Evolutionary conservation across 92 coral and sea anemone species (phyloP).

Genomic region (Parazoanthus atlanticus): DNA sequence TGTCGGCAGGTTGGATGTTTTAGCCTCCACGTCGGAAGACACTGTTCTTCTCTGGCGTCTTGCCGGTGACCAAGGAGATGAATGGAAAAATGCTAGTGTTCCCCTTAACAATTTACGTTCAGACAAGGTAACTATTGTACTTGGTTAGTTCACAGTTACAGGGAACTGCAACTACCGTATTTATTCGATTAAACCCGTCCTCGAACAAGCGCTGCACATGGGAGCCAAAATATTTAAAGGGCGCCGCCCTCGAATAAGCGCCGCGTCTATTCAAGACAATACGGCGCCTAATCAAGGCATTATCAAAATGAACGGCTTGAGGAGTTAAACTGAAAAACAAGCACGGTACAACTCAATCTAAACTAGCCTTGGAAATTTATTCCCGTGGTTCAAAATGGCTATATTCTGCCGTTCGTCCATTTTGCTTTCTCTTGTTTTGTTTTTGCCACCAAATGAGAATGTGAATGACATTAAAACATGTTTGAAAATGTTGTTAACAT

Average conservation of each 20-base stretch:
- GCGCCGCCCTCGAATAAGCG: slow-evolving; percentile 60
- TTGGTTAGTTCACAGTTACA: background rate
- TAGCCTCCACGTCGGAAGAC: slow-evolving; percentile 13
- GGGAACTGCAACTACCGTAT: background rate
- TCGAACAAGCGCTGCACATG: too few species aligned
- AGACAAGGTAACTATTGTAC: background rate
- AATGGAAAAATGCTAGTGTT: background rate
- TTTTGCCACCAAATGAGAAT: too few species aligned
- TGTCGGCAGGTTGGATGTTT: slow-evolving; percentile 6
- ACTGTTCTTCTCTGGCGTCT: slow-evolving; percentile 11
- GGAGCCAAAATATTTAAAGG: background rate
- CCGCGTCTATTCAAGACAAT: slow-evolving; percentile 1
- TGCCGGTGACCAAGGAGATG: slow-evolving; percentile 12
- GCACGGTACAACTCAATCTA: too few species aligned
- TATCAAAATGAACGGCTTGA: too few species aligned
- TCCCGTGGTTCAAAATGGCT: too few species aligned
- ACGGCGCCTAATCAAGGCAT: too few species aligned
- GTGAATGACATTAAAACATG: too few species aligned
- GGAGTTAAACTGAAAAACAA: too few species aligned
- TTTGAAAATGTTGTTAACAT: too few species aligned
- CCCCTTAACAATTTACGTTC: background rate
- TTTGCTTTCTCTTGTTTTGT: too few species aligned
- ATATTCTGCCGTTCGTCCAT: too few species aligned
- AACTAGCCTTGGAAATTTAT: too few species aligned
- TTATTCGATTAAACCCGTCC: background rate